A percentile compares a stretch with the other conserved stretches of the same genome.
These are phyloP conservation scores for Busseola fusca DNA, from an alignment of 2,888 invertebrate genomes.

Conservation along the genomic window DNA sequence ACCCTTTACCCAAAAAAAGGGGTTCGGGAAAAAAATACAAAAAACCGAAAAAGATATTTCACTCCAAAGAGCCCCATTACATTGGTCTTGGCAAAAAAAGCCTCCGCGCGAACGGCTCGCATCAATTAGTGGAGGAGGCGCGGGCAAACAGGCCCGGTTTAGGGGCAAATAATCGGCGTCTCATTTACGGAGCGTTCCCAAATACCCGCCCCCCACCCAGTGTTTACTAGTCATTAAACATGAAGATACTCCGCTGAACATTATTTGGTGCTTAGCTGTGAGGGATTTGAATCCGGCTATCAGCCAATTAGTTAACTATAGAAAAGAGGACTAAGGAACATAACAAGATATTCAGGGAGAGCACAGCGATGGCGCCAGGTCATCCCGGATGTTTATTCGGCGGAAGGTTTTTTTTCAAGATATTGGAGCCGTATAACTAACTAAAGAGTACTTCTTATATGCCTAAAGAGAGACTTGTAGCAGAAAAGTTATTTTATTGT, in stretches of 20 bases:
- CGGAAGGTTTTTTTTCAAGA: no score
- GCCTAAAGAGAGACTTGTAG: no score
- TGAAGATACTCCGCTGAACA: slow-evolving; percentile 69
- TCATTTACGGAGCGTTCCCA: slow-evolving; percentile 75
- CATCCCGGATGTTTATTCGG: not conserved
- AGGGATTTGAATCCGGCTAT: slow-evolving; percentile 51
- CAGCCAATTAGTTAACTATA: slow-evolving; percentile 47
- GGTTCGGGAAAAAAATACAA: slow-evolving; percentile 64
- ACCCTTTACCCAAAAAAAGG: slow-evolving; percentile 63
- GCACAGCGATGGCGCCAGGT: not conserved
- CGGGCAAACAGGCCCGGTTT: slow-evolving; percentile 76
- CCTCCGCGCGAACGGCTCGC: slow-evolving; percentile 68
- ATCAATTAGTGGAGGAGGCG: slow-evolving; percentile 83
- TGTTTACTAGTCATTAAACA: slow-evolving; percentile 85
- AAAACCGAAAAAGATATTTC: slow-evolving; percentile 81
- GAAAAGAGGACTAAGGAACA: slow-evolving; percentile 26
- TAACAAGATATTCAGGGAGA: not conserved
- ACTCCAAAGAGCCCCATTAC: slow-evolving; percentile 80
- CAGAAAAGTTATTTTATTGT: no score
- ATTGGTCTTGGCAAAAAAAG: slow-evolving; percentile 80
- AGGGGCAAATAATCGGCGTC: slow-evolving; percentile 81
- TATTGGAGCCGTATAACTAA: no score
- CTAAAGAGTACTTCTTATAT: no score
- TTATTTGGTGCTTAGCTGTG: slow-evolving; percentile 57
- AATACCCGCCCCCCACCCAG: slow-evolving; percentile 67